Percentiles rank a stretch among this genome's conserved stretches.
Conservation (phyloP, 2,113 vertebrate genomes). For the Megaleporinus macrocephalus region DNA sequence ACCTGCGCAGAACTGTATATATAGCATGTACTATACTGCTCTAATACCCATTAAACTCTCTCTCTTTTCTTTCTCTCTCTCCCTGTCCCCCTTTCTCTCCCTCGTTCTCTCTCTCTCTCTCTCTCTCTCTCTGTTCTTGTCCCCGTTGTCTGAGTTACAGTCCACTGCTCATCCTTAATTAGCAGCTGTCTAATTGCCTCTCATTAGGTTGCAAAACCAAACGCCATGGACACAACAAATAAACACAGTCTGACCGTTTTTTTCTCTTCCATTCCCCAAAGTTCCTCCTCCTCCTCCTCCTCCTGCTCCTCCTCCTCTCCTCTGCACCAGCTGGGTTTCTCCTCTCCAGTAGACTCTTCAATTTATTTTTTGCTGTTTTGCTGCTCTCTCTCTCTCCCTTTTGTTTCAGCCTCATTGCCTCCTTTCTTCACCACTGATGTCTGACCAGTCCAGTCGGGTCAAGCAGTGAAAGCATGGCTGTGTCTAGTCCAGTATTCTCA, state of each 20-base stretch:
- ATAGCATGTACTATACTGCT: too few relatives aligned
- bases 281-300: constrained; percentile 13
- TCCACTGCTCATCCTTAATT: constrained; percentile 77
- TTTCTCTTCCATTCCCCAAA: constrained; percentile 31
- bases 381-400: neutral
- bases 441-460: too few relatives aligned
- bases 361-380: neutral
- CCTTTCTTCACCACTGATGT: too few relatives aligned
- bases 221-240: constrained; percentile 63
- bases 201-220: constrained; percentile 74
- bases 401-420: too few relatives aligned
- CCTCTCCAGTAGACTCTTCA: neutral
- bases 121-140: constrained; percentile 1
- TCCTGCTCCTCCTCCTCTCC: constrained; percentile 9
- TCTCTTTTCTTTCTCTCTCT: neutral
- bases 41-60: too few relatives aligned
- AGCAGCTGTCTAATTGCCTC: constrained; percentile 77
- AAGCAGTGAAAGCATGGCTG: too few relatives aligned
- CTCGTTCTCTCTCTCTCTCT: neutral
- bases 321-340: neutral
- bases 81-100: neutral
- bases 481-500: too few relatives aligned
- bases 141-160: constrained; percentile 64
- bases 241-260: constrained; percentile 52
- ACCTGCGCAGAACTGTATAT: too few relatives aligned